Conservation (phyloP, 2,888 invertebrate genomes). For the Biston betularia region DNA sequence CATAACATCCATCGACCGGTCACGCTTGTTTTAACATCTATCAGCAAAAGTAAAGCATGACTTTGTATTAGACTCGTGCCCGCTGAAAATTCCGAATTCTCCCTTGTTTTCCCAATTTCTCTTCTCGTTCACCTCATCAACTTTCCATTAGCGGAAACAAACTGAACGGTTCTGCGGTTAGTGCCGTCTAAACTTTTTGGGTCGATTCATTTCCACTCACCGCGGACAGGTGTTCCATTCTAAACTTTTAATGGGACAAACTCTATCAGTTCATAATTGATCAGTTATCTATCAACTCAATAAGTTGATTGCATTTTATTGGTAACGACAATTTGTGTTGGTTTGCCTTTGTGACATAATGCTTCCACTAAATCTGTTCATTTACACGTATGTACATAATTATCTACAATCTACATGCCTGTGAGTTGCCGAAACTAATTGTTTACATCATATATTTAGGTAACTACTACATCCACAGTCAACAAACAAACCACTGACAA, state of each 20-base stretch:
- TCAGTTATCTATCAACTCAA: background rate
- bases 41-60: background rate
- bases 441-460: no score
- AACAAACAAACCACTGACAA: no score
- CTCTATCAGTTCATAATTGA: background rate
- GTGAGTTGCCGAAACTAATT: no score
- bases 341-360: no score
- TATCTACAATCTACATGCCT: no score
- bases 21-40: background rate
- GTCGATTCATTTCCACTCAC: conserved; percentile 29
- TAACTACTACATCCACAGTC: no score
- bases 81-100: conserved; percentile 15
- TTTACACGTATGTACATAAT: no score
- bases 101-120: conserved; percentile 14
- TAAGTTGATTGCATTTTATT: no score
- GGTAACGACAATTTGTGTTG: no score
- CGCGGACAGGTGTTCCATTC: conserved; percentile 22
- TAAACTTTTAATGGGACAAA: conserved; percentile 33
- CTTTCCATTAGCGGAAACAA: conserved; percentile 34
- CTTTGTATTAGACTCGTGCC: background rate
- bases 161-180: conserved; percentile 20
- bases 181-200: conserved; percentile 35
- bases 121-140: conserved; percentile 25
- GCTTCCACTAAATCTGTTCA: no score
- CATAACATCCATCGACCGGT: conserved; percentile 1